Base-by-base conservation (phyloP, 1,140 invertebrate genomes). In the Brachionus paranguensis region DNA sequence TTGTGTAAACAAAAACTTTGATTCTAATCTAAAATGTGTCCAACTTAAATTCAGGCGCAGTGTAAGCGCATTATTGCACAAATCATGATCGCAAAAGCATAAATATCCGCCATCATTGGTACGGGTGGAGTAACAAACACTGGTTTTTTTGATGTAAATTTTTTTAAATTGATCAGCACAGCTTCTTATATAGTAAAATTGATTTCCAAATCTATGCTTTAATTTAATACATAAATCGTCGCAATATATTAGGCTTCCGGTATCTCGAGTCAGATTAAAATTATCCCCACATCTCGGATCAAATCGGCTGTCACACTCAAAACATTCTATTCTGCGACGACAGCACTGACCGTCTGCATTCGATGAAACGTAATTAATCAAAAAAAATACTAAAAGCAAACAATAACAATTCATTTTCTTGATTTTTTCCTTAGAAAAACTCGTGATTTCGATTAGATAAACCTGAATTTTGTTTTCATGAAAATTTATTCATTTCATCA, bases 161-260 rank as follows among this genome's bases (percentile, higher is more conserved):
- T 81, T 81, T 68, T 81, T 81, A 68, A 81, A 81, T 27, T 81
- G 53, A 68, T 68, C 64, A 17, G 78, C 78, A 81, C 78, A 81
- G 43, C 78, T 81, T 60, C 78, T 60, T 10, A 81, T 8, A 43
- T 64, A 60, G 17, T 81, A 68, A 64, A 64, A 68, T 64, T 81
- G 50, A 47, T 68, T 68, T 17, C 64, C 78, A 68, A 64, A 81
- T 47, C 41, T 60, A 47, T 81, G 78, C 14, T 81, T 81, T 81
- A 81, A 14, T 14, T 81, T 81, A 47, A 81, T 33, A 64, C 78
- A 81, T 60, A 64, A 37, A 68, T 81, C 78, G 8, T 81, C 53
- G 14, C 78, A 81, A 24, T 64, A 43, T 20, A 68, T 81, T 11
- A 81, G 14, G 2, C 55, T 81, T 14, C 78, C 78, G 7, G 53